Evolutionary conservation across 2,797 vertebrate species (phyloP), one percentile per base, ranked within the genome.

Genomic region (Cetoscarus ocellatus): DNA sequence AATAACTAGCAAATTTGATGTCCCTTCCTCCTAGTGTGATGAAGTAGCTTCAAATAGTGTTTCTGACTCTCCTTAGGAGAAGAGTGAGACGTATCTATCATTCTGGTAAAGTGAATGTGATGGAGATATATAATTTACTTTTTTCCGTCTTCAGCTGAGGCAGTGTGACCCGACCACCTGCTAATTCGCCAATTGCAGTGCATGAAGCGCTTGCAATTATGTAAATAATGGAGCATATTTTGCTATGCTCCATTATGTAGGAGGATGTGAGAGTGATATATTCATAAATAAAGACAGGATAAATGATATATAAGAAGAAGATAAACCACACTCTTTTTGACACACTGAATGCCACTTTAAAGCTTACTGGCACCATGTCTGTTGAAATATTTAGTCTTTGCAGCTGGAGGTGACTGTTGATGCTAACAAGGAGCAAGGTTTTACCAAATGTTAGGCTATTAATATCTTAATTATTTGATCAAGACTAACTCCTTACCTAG

Each of bases 211-310:
- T 18, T 61, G 19, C 63, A 51, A 67, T 77, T 69, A 72, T 77
- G 76, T 66, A 82, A 72, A 80, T 27, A 27, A 27, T 82, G 57
- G 7, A 60, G 60, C 61, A 61, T 47, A 57, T 81, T 64, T 61
- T 10, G 15, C 50, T 40, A 3, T 1, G 43, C 35, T 61, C 60
- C 27, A 44, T 71, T 52, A 69, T 47, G 45, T n/a, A 69, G 66
- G 58, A 4, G 38, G 36, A 11, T 10, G 17, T 12, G 40, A 44
- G 3, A 35, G 52, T 35, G 48, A 64, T 39, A 34, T 19, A 47
- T 66, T 57, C 7, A 70, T 70, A 47, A 67, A 73, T 51, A 18
- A 10, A 50, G 12, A 18, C 11, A 12, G 35, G 15, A 36, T 40
- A 35, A 27, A 11, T 19, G 17, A n/a, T 49, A 11, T 19, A 49